Base-by-base conservation (phyloP, 2,113 vertebrate genomes). In the Nibea albiflora region DNA sequence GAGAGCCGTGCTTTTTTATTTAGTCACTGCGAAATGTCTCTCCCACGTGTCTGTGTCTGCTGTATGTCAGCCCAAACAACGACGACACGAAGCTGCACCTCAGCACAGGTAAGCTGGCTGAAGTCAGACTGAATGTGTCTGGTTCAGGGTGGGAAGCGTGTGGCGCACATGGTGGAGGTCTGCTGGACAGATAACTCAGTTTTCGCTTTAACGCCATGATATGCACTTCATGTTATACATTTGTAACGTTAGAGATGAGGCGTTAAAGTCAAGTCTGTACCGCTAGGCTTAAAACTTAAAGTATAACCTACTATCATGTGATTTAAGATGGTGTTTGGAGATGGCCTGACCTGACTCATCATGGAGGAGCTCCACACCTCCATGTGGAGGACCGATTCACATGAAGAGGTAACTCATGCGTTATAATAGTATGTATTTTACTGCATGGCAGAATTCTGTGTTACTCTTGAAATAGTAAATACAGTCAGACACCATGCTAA, bases 371-470 rank as follows among this genome's bases (percentile, higher is more conserved):
- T 39, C 35, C 35, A 39, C 7, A 9, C 35, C 35, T 39, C 35
- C 35, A 39, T 39, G 35, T 39, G 35, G 35, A 39, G 35, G 35
- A 39, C 35, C 1, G 35, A 8, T 1, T 39, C 35, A 42, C 57
- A 96, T 96, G 94, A 95, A 97, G 76, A 96, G 96, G 96, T 97
- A 83, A 44, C 52, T 5, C 28, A 3, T n/a, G 1, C 4, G 44
- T 11, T 0, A 6, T 44, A 2, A 10, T 42, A 3, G 19, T 4
- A 26, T 15, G 53, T 74, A 15, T 76, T 24, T 75, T 16, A 76
- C 46, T 52, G 91, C 92, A 90, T 92, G 92, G 92, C 15, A 2
- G 92, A 95, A 94, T 95, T 95, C 94, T 95, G 94, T 87, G 11
- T 92, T 93, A 93, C 94, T 93, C 63, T 53, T 72, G 54, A 79